Conservation (phyloP, 2,113 vertebrate genomes). For the Corythornis cristatus region DNA sequence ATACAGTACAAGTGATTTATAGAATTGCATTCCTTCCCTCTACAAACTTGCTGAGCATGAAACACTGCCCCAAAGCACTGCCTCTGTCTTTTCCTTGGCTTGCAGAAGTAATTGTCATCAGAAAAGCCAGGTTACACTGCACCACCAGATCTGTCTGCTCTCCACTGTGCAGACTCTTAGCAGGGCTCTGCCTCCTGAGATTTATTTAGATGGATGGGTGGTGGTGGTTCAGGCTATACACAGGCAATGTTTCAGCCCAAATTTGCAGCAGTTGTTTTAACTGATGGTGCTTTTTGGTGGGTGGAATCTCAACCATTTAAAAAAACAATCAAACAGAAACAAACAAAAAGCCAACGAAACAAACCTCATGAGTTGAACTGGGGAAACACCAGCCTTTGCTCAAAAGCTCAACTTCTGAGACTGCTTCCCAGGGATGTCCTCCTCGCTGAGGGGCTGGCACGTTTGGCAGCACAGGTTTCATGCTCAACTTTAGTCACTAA, state of each 20-base stretch:
- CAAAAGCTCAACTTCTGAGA: background rate
- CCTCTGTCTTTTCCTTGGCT: background rate
- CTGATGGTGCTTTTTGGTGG: background rate
- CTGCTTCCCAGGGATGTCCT: background rate
- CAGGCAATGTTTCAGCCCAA: background rate
- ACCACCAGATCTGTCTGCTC: background rate
- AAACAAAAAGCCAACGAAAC: background rate
- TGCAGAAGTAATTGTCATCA: background rate
- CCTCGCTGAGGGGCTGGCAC: background rate
- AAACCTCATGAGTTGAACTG: background rate
- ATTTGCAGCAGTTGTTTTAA: background rate
- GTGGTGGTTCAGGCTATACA: background rate
- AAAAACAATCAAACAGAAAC: background rate
- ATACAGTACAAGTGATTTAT: constrained; percentile 68
- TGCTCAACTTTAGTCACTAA: constrained; percentile 31
- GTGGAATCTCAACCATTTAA: background rate
- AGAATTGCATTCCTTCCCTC: constrained; percentile 43
- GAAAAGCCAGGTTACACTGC: background rate
- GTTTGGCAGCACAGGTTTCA: constrained; percentile 41
- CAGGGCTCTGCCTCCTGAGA: background rate
- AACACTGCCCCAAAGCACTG: constrained; percentile 58
- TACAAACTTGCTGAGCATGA: constrained; percentile 61
- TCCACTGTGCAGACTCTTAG: background rate
- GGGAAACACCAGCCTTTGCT: constrained; percentile 1
- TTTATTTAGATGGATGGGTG: background rate